Conservation (phyloP, 30 jellyfish, hydroid and myxozoan genomes). For the Aurelia sp. region DNA sequence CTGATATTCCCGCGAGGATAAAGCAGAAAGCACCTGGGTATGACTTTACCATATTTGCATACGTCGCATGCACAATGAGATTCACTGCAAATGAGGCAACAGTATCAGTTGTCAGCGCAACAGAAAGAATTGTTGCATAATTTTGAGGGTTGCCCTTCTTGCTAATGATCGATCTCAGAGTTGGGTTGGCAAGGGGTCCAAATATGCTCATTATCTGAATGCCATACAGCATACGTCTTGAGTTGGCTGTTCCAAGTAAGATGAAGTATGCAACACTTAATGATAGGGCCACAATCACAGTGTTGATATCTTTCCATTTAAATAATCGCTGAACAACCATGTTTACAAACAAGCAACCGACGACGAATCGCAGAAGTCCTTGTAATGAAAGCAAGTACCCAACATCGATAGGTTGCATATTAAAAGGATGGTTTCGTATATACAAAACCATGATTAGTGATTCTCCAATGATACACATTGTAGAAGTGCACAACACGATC, state of each 20-base stretch:
- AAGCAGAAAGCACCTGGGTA: slow-evolving; percentile 33
- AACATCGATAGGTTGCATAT: slow-evolving; percentile 23
- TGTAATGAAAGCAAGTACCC: slow-evolving; percentile 42
- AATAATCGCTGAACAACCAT: slow-evolving; percentile 21
- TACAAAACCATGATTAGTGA: slow-evolving; percentile 32
- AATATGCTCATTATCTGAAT: slow-evolving; percentile 32
- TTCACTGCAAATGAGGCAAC: slow-evolving; percentile 21
- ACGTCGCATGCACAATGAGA: slow-evolving; percentile 28
- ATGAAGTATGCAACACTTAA: slow-evolving; percentile 19
- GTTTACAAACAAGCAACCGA: slow-evolving; percentile 19
- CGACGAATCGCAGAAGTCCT: slow-evolving; percentile 41
- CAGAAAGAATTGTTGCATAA: slow-evolving; percentile 34
- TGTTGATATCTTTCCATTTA: slow-evolving; percentile 33
- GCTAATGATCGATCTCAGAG: slow-evolving; percentile 34
- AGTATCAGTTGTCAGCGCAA: slow-evolving; percentile 29
- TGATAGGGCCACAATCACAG: slow-evolving; percentile 1
- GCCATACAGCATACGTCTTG: slow-evolving; percentile 20
- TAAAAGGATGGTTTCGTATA: slow-evolving; percentile 36
- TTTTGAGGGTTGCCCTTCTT: slow-evolving; percentile 34
- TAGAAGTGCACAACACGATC: slow-evolving; percentile 2
- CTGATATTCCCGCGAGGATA: slow-evolving; percentile 29
- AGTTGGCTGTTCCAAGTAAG: slow-evolving; percentile 19
- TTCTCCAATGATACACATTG: slow-evolving; percentile 24
- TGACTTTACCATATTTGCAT: slow-evolving; percentile 9
- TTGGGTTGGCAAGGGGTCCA: slow-evolving; percentile 41